A percentile compares a stretch with the other conserved stretches of the same genome.
phyloP scores from a whole-genome alignment of 2,113 vertebrate genomes.

The Heterotis niloticus region DNA sequence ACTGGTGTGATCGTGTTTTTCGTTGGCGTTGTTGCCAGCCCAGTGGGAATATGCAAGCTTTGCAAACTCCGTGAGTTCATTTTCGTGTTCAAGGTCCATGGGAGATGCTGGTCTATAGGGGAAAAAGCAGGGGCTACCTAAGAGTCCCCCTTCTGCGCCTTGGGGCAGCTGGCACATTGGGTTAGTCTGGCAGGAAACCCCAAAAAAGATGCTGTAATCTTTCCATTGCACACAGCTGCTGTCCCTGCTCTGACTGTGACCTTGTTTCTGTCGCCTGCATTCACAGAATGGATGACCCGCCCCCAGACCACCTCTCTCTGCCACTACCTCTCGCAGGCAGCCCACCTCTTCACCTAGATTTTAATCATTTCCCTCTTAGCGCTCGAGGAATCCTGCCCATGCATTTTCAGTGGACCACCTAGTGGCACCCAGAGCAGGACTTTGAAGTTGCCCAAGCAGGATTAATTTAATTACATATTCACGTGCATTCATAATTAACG shows the following conservation, averaged over 20 bases:
- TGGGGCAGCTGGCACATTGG: neutral
- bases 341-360: conserved; percentile 37
- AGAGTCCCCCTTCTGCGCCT: neutral
- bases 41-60: too few relatives aligned
- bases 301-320: conserved; percentile 28
- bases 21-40: too few relatives aligned
- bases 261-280: neutral
- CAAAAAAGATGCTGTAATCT: neutral
- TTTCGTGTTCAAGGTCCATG: too few relatives aligned
- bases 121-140: neutral
- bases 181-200: too few relatives aligned
- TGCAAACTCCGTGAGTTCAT: too few relatives aligned
- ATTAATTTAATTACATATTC: conserved; percentile 64
- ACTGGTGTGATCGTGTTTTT: too few relatives aligned
- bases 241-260: neutral
- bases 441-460: conserved; percentile 56
- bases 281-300: neutral
- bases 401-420: conserved; percentile 50
- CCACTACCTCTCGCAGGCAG: neutral
- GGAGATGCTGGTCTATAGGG: too few relatives aligned
- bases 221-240: neutral
- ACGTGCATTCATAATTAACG: conserved; percentile 58
- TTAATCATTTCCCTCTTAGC: conserved; percentile 54
- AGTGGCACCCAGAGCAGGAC: conserved; percentile 41
- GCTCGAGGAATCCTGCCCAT: conserved; percentile 29